Conservation (phyloP, 2,113 vertebrate species). For the Cryptoleucopteryx plumbea region DNA sequence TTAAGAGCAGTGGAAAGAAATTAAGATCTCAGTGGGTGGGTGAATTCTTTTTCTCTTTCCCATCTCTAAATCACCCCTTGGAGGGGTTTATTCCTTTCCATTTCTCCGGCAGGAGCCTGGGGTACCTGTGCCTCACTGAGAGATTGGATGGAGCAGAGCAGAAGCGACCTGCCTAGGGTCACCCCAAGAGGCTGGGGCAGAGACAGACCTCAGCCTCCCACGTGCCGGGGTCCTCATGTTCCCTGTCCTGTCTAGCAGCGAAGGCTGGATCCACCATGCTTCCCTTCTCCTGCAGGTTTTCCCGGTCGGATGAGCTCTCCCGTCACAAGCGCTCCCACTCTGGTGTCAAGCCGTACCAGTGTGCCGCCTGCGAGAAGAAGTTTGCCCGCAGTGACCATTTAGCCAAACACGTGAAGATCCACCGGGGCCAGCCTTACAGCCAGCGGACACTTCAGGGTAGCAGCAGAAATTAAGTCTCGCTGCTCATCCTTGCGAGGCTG, state of each 20-base stretch:
- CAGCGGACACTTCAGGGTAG: slow-evolving; percentile 59
- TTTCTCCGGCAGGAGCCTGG: background rate
- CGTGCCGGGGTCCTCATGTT: fast-evolving
- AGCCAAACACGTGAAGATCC: slow-evolving; percentile 86
- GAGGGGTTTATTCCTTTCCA: background rate
- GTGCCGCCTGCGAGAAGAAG: slow-evolving; percentile 81
- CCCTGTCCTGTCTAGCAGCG: background rate
- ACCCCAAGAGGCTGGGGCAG: background rate
- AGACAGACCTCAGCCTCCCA: background rate
- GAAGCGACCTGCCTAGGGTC: background rate
- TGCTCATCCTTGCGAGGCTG: background rate
- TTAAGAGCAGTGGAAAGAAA: background rate
- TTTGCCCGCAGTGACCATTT: slow-evolving; percentile 88
- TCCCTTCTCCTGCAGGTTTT: slow-evolving; percentile 74
- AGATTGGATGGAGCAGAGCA: background rate
- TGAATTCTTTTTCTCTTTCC: background rate
- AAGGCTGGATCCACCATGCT: background rate
- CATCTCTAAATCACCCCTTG: background rate
- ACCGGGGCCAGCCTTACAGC: slow-evolving; percentile 73
- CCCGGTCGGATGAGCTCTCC: slow-evolving; percentile 85
- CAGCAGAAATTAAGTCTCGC: slow-evolving; percentile 58
- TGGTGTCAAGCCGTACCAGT: slow-evolving; percentile 84
- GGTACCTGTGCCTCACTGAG: background rate
- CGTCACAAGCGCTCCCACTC: slow-evolving; percentile 88
- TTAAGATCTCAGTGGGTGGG: fast-evolving